Conservation (phyloP, 1,140 invertebrate species). For the Antheraea mylitta region DNA sequence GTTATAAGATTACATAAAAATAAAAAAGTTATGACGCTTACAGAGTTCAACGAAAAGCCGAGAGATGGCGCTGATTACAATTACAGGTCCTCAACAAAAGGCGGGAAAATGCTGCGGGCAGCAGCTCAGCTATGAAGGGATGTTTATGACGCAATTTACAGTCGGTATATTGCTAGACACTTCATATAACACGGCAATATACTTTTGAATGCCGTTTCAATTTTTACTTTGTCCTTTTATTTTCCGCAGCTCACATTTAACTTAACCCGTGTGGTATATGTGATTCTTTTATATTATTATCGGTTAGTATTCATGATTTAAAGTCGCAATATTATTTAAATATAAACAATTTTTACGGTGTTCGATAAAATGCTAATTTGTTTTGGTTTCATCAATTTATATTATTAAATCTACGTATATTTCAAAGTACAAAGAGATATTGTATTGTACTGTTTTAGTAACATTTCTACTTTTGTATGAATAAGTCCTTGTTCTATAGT, state of each 20-base stretch:
- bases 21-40: neutral
- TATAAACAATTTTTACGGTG: no score
- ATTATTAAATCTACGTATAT: no score
- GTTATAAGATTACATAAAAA: no score
- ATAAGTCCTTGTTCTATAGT: constrained; percentile 34
- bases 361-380: no score
- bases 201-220: neutral
- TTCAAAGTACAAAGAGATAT: no score
- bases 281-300: no score
- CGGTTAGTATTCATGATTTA: constrained; percentile 30
- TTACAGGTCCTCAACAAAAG: constrained; percentile 24
- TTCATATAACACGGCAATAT: constrained; percentile 38
- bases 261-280: no score
- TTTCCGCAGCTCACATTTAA: constrained; percentile 16
- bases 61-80: constrained; percentile 51
- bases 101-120: constrained; percentile 33
- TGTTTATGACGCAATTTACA: constrained; percentile 73
- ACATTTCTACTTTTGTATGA: no score
- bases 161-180: constrained; percentile 57
- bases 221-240: neutral
- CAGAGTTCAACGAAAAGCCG: constrained; percentile 38
- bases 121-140: constrained; percentile 32
- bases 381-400: neutral
- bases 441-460: no score
- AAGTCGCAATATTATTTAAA: constrained; percentile 29